Evolutionary conservation across 1,140 invertebrate genomes (phyloP), one percentile per base, ranked within the genome.

Genomic region (Hylaeus volcanicus): DNA sequence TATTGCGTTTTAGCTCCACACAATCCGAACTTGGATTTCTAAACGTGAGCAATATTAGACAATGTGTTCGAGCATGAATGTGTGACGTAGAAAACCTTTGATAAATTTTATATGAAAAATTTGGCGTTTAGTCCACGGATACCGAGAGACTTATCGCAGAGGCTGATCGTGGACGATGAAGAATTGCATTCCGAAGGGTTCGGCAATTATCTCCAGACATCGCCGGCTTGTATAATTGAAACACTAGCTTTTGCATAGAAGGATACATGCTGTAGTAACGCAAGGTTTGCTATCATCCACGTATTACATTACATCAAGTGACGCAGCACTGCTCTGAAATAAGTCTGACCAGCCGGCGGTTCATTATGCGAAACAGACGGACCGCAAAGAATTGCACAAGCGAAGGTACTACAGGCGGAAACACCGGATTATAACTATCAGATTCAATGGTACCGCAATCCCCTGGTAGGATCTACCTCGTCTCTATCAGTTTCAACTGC

Each of bases 301-400:
- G 61, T 63, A 63, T 63, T 63, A 63, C 61, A 41, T 63, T 63
- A 63, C 14, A 39, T 39, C 37, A 63, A 63, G 37, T 63, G 61
- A 41, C 39, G 61, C 61, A 63, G 39, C 61, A 37, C 39, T 39
- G 61, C 61, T 63, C 61, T 37, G 61, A 39, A 41, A 63, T 63
- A 63, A 37, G 61, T 63, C 39, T 9, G 37, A 63, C 61, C 39
- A 41, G 8, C 61, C 39, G 37, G 61, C 61, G 39, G 61, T 37
- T 39, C 61, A 63, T 63, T 63, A 63, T 63, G 61, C 39, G 39
- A 63, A 63, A 39, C 61, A 63, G 61, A 37, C 61, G 37, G 39
- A 63, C 61, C 61, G 61, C 61, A 63, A 63, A 63, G 61, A 63
- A 63, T 63, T 63, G 61, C 61, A 63, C 37, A 63, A 63, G 45